Evolutionary conservation across 2,113 vertebrate genomes (phyloP).

Genomic region (Pomatostomus ruficeps): DNA sequence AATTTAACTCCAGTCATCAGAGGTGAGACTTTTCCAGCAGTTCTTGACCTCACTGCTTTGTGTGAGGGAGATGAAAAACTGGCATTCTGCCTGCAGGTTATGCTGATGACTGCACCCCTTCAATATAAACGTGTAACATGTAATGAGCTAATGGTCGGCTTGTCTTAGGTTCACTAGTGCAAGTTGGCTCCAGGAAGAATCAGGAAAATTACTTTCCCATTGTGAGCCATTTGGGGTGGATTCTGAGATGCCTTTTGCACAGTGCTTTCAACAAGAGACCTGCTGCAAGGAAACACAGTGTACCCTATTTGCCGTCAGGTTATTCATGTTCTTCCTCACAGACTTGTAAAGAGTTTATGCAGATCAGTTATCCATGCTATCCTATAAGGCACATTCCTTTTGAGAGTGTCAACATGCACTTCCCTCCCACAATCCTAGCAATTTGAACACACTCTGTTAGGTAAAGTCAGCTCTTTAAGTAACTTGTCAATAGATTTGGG

Average conservation of each 20-base stretch:
- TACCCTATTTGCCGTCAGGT: not conserved
- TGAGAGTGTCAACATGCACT: not conserved
- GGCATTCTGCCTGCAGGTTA: not conserved
- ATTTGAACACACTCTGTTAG: not conserved
- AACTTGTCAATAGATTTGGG: not conserved
- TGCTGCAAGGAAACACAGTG: not conserved
- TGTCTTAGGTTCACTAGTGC: not conserved
- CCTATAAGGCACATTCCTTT: not conserved
- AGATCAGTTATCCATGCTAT: not conserved
- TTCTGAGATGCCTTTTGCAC: not conserved
- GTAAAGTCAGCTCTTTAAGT: not conserved
- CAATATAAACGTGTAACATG: not conserved
- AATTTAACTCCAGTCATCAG: not conserved
- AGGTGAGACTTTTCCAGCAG: not conserved
- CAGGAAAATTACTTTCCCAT: not conserved
- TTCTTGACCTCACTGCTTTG: not conserved
- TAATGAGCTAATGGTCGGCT: not conserved
- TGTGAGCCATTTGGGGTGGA: not conserved
- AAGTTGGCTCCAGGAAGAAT: not conserved
- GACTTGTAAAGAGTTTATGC: not conserved
- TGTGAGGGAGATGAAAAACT: not conserved
- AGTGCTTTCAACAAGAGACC: not conserved
- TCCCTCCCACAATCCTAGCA: not conserved
- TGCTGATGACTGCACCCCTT: not conserved
- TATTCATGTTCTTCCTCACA: not conserved